Evolutionary conservation across 2,113 vertebrate genomes (phyloP).

Genomic region (Empidonax alnorum): DNA sequence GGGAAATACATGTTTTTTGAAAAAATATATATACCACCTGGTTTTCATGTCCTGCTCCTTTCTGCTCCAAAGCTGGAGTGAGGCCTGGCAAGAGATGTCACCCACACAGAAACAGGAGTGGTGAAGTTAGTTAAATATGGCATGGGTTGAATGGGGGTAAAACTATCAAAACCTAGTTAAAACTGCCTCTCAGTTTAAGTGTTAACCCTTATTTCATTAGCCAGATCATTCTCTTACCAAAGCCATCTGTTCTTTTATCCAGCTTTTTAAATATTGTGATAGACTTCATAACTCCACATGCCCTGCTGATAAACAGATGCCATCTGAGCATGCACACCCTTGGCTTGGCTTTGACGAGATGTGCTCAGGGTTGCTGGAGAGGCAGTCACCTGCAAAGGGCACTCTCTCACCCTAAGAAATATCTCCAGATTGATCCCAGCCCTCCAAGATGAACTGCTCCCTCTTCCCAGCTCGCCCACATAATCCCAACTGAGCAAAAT

Average conservation of each 20-base stretch:
- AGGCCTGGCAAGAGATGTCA: not conserved
- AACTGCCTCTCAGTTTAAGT: not conserved
- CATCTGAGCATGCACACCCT: not conserved
- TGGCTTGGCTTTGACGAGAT: not conserved
- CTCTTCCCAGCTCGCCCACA: not conserved
- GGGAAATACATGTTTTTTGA: not conserved
- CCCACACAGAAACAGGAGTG: not conserved
- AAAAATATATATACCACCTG: not conserved
- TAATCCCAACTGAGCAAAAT: not conserved
- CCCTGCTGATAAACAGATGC: not conserved
- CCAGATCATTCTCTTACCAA: not conserved
- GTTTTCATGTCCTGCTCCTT: not conserved
- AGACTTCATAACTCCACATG: not conserved
- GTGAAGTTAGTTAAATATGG: too few relatives aligned
- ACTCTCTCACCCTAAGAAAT: not conserved
- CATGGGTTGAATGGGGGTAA: not conserved
- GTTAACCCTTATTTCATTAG: not conserved
- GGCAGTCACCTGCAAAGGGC: not conserved
- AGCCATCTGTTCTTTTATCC: constrained; percentile 13
- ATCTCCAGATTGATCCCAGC: not conserved
- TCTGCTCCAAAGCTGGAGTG: not conserved
- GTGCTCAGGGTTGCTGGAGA: not conserved
- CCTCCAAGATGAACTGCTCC: not conserved
- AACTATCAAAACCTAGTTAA: not conserved
- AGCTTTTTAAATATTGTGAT: constrained; percentile 34